Percentiles rank a stretch among this genome's conserved stretches.
Evolutionary conservation across 1,140 invertebrate species (phyloP).

Genomic region (Sycobia sp.): DNA sequence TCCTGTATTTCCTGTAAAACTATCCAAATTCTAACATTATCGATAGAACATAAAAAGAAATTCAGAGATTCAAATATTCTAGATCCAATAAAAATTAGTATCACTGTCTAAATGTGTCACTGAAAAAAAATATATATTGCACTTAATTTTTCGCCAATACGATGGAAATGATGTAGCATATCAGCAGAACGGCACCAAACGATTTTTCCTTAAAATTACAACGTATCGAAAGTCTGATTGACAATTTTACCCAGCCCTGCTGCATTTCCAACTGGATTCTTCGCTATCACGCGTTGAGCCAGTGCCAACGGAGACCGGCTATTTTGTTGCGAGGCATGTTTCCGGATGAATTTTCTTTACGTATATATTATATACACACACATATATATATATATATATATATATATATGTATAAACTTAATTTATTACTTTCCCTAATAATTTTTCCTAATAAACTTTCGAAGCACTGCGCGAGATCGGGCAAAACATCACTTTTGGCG

Average conservation of each 20-base stretch:
- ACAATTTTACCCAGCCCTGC: slow-evolving; percentile 10
- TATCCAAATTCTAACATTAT: too few relatives aligned
- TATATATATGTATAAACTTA: too few relatives aligned
- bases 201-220: neutral
- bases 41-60: too few relatives aligned
- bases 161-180: neutral
- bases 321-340: neutral
- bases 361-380: neutral
- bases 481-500: neutral
- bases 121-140: too few relatives aligned
- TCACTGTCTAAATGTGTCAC: too few relatives aligned
- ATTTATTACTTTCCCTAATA: neutral
- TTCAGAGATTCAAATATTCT: too few relatives aligned
- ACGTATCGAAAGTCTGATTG: neutral
- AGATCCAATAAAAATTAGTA: too few relatives aligned
- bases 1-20: too few relatives aligned
- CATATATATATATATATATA: neutral
- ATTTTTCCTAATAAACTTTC: neutral
- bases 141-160: too few relatives aligned
- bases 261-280: slow-evolving; percentile 8
- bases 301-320: neutral
- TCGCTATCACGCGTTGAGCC: neutral
- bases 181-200: neutral
- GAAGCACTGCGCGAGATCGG: neutral
- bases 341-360: neutral